A percentile compares a stretch with the other conserved stretches of the same genome.
phyloP scores from a whole-genome alignment of 2,113 vertebrate species.

The Forbesichthys papilliferus region DNA sequence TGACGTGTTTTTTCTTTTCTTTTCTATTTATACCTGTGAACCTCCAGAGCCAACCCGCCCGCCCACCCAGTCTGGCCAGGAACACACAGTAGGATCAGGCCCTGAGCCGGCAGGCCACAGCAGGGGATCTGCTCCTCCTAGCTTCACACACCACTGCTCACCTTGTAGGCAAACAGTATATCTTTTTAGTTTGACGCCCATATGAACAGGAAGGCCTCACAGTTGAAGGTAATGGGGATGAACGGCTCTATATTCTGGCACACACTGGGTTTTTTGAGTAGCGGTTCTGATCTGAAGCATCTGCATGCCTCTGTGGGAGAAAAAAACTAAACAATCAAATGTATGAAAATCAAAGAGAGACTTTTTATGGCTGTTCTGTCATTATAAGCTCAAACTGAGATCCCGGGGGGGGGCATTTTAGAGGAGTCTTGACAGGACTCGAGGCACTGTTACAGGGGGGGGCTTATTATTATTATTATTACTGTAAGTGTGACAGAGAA shows the following conservation, averaged over 20 bases:
- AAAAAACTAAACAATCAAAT: slow-evolving; percentile 30
- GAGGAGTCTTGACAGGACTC: slow-evolving; percentile 4
- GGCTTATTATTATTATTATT: neutral
- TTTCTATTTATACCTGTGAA: slow-evolving; percentile 18
- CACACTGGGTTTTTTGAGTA: slow-evolving; percentile 69
- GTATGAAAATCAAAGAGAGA: slow-evolving; percentile 63
- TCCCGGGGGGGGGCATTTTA: slow-evolving; percentile 40
- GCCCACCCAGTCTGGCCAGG: slow-evolving; percentile 73
- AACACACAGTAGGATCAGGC: slow-evolving; percentile 68
- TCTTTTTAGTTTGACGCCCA: slow-evolving; percentile 2
- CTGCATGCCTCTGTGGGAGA: slow-evolving; percentile 65
- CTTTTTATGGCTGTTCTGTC: slow-evolving; percentile 70
- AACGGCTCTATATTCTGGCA: slow-evolving; percentile 65
- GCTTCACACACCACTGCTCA: neutral
- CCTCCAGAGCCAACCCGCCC: slow-evolving; percentile 41
- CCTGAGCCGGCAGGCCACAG: slow-evolving; percentile 35
- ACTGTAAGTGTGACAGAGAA: neutral
- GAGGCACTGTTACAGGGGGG: slow-evolving; percentile 10
- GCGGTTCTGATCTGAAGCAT: slow-evolving; percentile 52
- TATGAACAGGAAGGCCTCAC: slow-evolving; percentile 17
- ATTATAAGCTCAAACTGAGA: slow-evolving; percentile 73
- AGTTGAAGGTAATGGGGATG: slow-evolving; percentile 13
- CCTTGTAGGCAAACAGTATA: no score
- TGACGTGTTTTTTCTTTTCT: slow-evolving; percentile 26
- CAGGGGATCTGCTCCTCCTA: slow-evolving; percentile 15